Evolutionary conservation across 2,888 invertebrate genomes (phyloP), one percentile per base, ranked within the genome.

Genomic region (Melieria omissa): DNA sequence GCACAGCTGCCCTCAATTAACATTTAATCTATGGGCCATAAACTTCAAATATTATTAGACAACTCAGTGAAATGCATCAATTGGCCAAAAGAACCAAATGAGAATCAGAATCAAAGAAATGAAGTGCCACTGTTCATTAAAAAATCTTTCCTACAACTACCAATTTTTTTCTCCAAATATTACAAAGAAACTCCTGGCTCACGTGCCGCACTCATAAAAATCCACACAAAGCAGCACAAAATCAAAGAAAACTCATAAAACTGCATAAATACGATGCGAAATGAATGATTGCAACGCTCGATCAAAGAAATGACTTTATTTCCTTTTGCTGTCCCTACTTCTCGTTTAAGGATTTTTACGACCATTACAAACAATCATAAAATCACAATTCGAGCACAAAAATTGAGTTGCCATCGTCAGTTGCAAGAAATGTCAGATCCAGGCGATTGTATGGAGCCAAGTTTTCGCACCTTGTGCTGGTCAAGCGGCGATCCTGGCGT

Each of bases 201-300:
- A 67, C 67, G 67, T 61, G 67, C 60, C 60, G 61, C 7, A 44
- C 10, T 4, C 60, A 67, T 44, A 52, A 44, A 67, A 66, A 54
- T 52, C 29, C n/a, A 45, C 47, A n/a, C 8, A 44, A 9, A 41
- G 55, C 2, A 14, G 14, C 44, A 29, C 60, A 46, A 55, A 57
- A 60, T 49, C 44, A 52, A 67, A 52, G 10, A 10, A 52, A 44
- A 16, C 44, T 58, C 60, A 49, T 60, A 10, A 67, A 61, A 45
- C 44, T n/a, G 57, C 16, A n/a, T 49, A 41, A 55, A 44, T 52
- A 29, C 29, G 29, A 29, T 29, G 3, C 29, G 29, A 29, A 29
- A 29, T 29, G 29, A 29, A 29, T 29, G 29, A 29, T 29, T 29
- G 29, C 29, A 3, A 29, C 29, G 29, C 29, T 29, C 29, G 29